Conservation (phyloP, 2,888 invertebrate species). For the Lucinisca nassula region DNA sequence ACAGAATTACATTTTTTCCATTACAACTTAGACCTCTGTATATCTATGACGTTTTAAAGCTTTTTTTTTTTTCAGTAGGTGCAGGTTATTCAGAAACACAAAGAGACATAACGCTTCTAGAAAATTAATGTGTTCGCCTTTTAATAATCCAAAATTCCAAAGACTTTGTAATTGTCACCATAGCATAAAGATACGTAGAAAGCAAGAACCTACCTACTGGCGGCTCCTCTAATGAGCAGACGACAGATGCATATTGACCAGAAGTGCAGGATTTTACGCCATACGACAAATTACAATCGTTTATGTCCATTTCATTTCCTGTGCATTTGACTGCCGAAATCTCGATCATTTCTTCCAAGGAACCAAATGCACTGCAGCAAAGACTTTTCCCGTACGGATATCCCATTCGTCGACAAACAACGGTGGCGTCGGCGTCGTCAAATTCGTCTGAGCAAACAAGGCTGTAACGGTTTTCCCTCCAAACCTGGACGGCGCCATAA, state of each 20-base stretch:
- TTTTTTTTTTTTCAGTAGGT: no score
- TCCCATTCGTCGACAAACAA: constrained; percentile 87
- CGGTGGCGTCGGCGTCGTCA: constrained; percentile 90
- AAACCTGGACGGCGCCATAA: constrained; percentile 73
- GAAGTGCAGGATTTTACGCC: constrained; percentile 54
- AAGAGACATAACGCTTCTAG: no score
- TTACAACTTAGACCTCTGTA: no score
- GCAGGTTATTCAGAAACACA: no score
- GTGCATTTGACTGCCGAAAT: constrained; percentile 89
- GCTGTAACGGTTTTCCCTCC: constrained; percentile 64
- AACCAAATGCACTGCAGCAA: constrained; percentile 76
- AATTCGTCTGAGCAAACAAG: constrained; percentile 93
- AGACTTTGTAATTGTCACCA: no score
- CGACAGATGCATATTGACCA: constrained; percentile 79
- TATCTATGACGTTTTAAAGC: no score
- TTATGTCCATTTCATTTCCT: constrained; percentile 72
- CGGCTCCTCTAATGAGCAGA: constrained; percentile 73
- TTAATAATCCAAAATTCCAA: no score
- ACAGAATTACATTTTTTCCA: no score
- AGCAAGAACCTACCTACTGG: constrained; percentile 35
- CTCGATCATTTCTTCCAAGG: constrained; percentile 59
- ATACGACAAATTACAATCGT: constrained; percentile 63
- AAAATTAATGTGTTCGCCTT: no score
- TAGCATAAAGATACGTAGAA: no score
- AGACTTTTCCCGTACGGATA: constrained; percentile 84